Base-by-base conservation (phyloP, 2,888 invertebrate genomes). In the Troglohyphantes excavatus region DNA sequence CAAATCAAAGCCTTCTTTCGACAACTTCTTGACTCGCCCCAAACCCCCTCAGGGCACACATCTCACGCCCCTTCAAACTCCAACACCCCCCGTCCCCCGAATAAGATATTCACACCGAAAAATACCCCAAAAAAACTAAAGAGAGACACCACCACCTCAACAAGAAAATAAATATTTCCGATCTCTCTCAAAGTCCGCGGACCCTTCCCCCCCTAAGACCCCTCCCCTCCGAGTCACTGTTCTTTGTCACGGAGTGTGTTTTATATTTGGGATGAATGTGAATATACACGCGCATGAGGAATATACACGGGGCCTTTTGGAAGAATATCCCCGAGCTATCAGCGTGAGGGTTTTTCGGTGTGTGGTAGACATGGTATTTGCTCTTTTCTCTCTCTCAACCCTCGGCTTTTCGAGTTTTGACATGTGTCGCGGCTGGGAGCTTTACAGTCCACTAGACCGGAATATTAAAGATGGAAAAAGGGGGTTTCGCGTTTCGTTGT, bases 381-480 rank as follows among this genome's bases (percentile, higher is more conserved):
- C 43, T 27, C 82, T 81, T n/a, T 53, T 81, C 53, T 11, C 68
- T 67, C 26, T 17, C 0, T 17, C 53, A 21, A 21, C 33, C 43
- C 3, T n/a, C 2, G n/a, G 61, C 61, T 26, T 23, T 78, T 17
- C 39, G 33, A 27, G 61, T 59, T 70, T 72, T 82, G 82, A 72
- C 72, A 61, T 82, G 70, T 82, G 82, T 82, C 70, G 61, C 59
- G 59, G 59, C 70, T 26, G 29, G 68, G 68, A 29, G 79, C 59
- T 84, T 84, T 67, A 46, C 59, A 43, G 70, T 27, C 53, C 84
- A 67, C n/a, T 84, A 75, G 53, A 84, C 75, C 75, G 75, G 84
- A 84, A 84, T 84, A 84, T 84, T 84, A 84, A 75, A 84, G 46
- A 76, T 67, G 78, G 78, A 13, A 63, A 21, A 39, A n/a, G 11